Base-by-base conservation (phyloP, 2,113 vertebrate genomes). In the Chlorocebus sabaeus region DNA sequence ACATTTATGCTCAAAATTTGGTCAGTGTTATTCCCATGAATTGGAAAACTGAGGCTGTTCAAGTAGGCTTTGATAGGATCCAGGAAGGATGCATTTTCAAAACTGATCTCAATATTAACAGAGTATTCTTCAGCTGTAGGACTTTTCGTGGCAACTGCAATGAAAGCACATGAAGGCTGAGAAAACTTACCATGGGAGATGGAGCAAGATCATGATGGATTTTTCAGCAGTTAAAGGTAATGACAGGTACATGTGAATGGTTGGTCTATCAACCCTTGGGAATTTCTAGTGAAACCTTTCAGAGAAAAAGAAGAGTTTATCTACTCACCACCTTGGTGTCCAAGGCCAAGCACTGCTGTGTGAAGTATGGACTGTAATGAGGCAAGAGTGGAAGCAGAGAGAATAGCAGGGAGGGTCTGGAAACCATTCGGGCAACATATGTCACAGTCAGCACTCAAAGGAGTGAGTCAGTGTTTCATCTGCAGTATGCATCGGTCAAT, bases 51-150 rank as follows among this genome's bases (percentile, higher is more conserved):
- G n/a, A 98, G 57, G 8, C 50, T 97, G 90, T 79, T 97, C 7
- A 99, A 89, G 92, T 97, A 97, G 23, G 97, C 68, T 96, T 48
- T 98, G 92, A 98, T 0, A 43, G n/a, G 40, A 2, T 97, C 95
- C 97, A 98, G 78, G 11, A 97, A 96, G 67, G 97, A 98, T n/a
- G 92, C 84, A 57, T 99, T 96, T 20, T 20, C 89, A 50, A 98
- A 48, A 87, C 76, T 97, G 68, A 99, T 50, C 97, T 99, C 98
- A 73, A 99, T 75, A 16, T 98, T 97, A 59, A 98, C 3, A 0
- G 43, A 95, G 67, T 98, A 98, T 14, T 98, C 98, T 25, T 78
- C 25, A 45, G 75, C 3, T 0, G 18, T 57, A 22, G 59, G 20
- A 14, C 68, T 52, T 57, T 95, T 89, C 4, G 3, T 2, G 27